These are phyloP conservation scores for Lasioglossum vierecki DNA, from an alignment of 2,888 invertebrate species.

Conservation along the genomic window DNA sequence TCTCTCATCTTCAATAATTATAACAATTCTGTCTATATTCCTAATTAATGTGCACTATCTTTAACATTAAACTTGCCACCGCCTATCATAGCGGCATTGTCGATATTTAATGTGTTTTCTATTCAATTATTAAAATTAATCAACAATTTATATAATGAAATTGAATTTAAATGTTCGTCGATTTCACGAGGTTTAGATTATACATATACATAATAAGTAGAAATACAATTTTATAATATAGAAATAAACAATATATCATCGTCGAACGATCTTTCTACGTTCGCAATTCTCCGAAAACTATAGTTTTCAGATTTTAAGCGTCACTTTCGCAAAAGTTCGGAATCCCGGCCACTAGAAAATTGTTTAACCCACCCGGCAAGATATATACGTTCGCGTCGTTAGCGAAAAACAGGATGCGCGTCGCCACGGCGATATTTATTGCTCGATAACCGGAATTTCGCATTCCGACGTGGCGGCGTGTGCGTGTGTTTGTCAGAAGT, in stretches of 20 bases:
- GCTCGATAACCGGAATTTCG: slow-evolving; percentile 51
- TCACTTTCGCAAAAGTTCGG: neutral
- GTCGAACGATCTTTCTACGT: neutral
- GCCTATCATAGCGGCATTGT: too few relatives aligned
- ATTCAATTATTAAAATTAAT: neutral
- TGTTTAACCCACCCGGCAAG: neutral
- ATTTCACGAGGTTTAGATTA: neutral
- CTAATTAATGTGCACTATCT: neutral
- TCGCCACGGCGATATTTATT: slow-evolving; percentile 46
- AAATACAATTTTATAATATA: neutral
- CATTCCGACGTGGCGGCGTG: slow-evolving; percentile 36
- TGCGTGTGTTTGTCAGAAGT: slow-evolving; percentile 74
- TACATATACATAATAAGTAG: neutral
- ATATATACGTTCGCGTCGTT: neutral
- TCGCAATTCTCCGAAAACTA: neutral
- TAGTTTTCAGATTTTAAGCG: neutral
- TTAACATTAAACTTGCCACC: neutral
- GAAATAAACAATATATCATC: neutral
- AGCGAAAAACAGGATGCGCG: slow-evolving; percentile 29
- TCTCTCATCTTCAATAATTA: neutral
- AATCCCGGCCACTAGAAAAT: slow-evolving; percentile 6
- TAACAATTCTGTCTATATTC: neutral
- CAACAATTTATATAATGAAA: too few relatives aligned
- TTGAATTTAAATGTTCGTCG: neutral
- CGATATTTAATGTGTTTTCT: neutral